Evolutionary conservation across 2,797 vertebrate genomes (phyloP).

Genomic region (Amniataba percoides): DNA sequence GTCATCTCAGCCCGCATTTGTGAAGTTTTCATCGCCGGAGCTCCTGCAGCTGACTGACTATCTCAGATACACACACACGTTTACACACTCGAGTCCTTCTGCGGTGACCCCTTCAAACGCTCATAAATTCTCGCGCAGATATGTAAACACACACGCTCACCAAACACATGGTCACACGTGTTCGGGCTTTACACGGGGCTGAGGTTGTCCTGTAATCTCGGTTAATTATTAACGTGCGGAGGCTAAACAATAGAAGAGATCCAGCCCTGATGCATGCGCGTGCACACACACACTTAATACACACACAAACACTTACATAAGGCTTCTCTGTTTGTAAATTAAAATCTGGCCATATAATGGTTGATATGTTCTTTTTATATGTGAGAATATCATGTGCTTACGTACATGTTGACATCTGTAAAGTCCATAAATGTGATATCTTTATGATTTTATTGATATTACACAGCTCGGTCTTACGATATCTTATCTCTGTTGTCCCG

Average conservation of each 20-base stretch:
- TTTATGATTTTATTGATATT: conserved; percentile 66
- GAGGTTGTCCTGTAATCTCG: conserved; percentile 32
- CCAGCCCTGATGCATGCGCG: conserved; percentile 2
- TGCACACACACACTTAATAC: background rate
- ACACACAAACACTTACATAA: background rate
- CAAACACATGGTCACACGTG: conserved; percentile 48
- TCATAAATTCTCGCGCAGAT: conserved; percentile 61
- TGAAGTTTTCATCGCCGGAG: conserved; percentile 54
- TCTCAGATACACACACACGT: conserved; percentile 30
- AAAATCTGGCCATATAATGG: background rate
- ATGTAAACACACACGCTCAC: conserved; percentile 62
- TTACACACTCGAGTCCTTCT: conserved; percentile 40
- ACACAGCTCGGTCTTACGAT: conserved; percentile 28
- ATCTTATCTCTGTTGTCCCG: conserved; percentile 50
- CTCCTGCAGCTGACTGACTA: conserved; percentile 34
- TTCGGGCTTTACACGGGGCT: conserved; percentile 27
- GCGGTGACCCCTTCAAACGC: conserved; percentile 52
- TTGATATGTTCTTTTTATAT: background rate
- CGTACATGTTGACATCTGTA: background rate
- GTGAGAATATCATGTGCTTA: background rate
- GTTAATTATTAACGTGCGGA: conserved; percentile 63
- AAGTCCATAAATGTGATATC: conserved; percentile 30
- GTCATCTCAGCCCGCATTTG: conserved; percentile 47
- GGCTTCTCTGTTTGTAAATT: background rate
- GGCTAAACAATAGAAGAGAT: conserved; percentile 23